phyloP scores from a whole-genome alignment of 2,113 vertebrate genomes.

The Antennarius striatus region DNA sequence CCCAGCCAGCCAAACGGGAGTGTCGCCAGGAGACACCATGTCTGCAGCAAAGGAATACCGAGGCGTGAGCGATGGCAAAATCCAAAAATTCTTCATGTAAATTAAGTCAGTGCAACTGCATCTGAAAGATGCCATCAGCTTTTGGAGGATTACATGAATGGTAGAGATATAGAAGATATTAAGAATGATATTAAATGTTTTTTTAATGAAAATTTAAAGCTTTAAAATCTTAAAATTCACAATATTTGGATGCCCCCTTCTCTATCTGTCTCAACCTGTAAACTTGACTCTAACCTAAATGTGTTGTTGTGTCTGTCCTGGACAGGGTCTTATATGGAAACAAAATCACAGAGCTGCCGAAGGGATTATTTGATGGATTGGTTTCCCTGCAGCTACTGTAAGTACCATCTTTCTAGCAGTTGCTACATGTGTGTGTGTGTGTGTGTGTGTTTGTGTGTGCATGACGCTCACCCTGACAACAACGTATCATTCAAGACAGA shows the following conservation, averaged over 20 bases:
- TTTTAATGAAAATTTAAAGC: too few species aligned
- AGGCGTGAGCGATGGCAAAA: constrained; percentile 23
- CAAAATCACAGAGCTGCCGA: constrained; percentile 97
- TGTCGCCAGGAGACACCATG: constrained; percentile 18
- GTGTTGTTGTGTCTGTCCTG: constrained; percentile 41
- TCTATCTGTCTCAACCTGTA: neutral
- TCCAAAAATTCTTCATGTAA: constrained; percentile 32
- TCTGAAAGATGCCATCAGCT: too few species aligned
- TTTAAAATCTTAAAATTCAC: too few species aligned
- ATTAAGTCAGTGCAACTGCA: constrained; percentile 8
- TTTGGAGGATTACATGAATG: too few species aligned
- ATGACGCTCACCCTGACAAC: constrained; percentile 3
- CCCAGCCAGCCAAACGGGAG: constrained; percentile 14
- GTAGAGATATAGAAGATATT: too few species aligned
- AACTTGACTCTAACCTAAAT: constrained; percentile 1
- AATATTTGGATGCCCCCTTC: too few species aligned
- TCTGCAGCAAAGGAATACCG: constrained; percentile 13
- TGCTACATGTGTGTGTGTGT: neutral
- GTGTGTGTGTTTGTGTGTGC: neutral
- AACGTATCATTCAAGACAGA: neutral
- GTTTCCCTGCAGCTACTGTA: constrained; percentile 96
- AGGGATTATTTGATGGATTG: constrained; percentile 96
- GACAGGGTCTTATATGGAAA: constrained; percentile 96
- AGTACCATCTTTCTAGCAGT: constrained; percentile 75
- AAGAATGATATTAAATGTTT: too few species aligned